Evolutionary conservation across 2,797 vertebrate species (phyloP).

Genomic region (Sebastes trivittatus): DNA sequence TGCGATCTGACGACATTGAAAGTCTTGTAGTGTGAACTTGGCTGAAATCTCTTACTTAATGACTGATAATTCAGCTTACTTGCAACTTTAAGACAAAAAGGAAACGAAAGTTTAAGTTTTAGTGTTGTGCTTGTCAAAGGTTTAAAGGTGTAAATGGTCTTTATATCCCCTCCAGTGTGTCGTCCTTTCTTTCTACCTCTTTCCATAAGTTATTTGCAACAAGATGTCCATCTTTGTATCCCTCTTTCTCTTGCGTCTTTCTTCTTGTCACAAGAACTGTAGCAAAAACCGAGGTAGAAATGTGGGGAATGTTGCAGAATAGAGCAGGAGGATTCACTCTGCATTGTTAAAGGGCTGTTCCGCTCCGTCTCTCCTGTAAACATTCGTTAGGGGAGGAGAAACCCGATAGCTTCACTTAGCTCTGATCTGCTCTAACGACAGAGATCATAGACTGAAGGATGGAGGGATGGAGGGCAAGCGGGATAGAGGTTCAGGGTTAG

Average conservation of each 20-base stretch:
- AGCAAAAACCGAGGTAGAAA: conserved; percentile 32
- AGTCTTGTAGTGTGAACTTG: not conserved
- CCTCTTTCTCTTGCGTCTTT: not conserved
- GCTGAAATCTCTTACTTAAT: not conserved
- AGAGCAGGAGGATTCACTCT: conserved; percentile 63
- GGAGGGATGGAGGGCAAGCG: conserved; percentile 5
- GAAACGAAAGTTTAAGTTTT: not conserved
- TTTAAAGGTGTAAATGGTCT: not conserved
- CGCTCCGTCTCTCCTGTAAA: conserved; percentile 76
- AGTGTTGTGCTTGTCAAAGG: not conserved
- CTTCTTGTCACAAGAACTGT: conserved; percentile 42
- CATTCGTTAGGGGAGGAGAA: conserved; percentile 60
- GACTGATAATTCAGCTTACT: not conserved
- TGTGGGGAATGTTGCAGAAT: conserved; percentile 66
- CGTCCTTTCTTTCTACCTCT: not conserved
- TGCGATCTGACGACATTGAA: too few species aligned
- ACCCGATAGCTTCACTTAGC: conserved; percentile 76
- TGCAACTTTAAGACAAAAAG: not conserved
- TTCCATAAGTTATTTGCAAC: not conserved
- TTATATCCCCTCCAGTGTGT: not conserved
- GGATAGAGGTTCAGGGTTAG: not conserved
- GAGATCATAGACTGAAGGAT: conserved; percentile 53
- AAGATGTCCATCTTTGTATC: conserved; percentile 21
- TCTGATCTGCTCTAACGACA: conserved; percentile 61
- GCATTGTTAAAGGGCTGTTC: conserved; percentile 77